Base-by-base conservation (phyloP, 2,113 vertebrate species). In the Bothrops jararaca region DNA sequence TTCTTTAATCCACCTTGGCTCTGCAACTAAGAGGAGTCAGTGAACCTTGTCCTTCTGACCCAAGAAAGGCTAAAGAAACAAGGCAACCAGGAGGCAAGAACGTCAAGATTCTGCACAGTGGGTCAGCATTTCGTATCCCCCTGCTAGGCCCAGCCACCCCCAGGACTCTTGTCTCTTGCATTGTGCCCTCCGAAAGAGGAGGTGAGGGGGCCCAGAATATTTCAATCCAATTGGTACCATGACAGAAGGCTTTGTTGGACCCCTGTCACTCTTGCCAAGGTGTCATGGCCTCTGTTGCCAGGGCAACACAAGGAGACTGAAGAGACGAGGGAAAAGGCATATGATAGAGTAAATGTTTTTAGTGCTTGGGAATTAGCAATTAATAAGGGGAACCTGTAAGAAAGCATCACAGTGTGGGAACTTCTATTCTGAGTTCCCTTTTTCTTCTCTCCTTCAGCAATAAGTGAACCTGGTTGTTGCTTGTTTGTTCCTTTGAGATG, bases 41-140 rank as follows among this genome's bases (percentile, higher is more conserved):
- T 92, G 96, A 97, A 93, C 96, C 95, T 91, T 96, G 96, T 95
- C 96, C 96, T 95, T 54, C 93, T n/a, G 96, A 89, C 69, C 96
- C 1, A 93, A 0, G 0, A 42, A 74, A 92, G 12, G 39, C 52
- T 2, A 50, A 53, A 95, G 89, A 64, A 60, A 85, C 93, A 90
- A 90, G 94, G 94, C 89, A n/a, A 58, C 0, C 53, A 45, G 88
- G 52, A 92, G 54, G 93, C 58, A 89, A 4, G 18, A 48, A 26
- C 18, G 54, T 1, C 86, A n/a, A 91, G 93, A 60, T 89, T 92
- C 0, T 1, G 29, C 0, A 58, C 6, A 92, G 87, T 5, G 34
- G 74, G 89, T 11, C 24, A 0, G 92, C 91, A 20, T 54, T 15
- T 13, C 52, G 92, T 4, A 22, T 89, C 80, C 90, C 94, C 54